Base-by-base conservation (phyloP, 92 coral and sea anemone genomes). In the Bergia sp. region DNA sequence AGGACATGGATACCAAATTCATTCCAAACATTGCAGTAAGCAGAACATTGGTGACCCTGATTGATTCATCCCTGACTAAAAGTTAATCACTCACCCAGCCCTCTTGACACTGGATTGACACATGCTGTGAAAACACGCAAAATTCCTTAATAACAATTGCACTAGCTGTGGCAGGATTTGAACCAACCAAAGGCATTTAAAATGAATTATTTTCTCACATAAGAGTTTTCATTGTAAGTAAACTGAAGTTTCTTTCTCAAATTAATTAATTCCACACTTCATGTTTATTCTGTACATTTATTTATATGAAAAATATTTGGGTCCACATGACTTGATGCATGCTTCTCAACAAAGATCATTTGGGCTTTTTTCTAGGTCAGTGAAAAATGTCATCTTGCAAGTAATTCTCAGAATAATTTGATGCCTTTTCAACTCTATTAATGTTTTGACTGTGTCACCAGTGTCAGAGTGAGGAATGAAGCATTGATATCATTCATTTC, bases 281-380 rank as follows among this genome's bases (percentile, higher is more conserved):
- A 80, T 1, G 7, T 37, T 7, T 1, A 15, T 4, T 7, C 58
- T 53, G 13, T 53, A 29, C 29, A 29, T 29, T 29, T 29, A 29
- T 29, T 29, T 29, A 29, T 29, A 29, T 29, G 29, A 3, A 53
- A 53, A 53, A 53, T 53, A 53, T 53, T 53, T 72, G 39, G n/a
- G 45, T 36, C 64, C 72, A 55, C 87, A 84, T 84, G 79, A 72
- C 18, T 64, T 40, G 15, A 36, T n/a, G 87, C 87, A 84, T 42
- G 79, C 45, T 71, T 84, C 86, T 45, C 36, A 13, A 73, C 29
- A 76, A 82, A 72, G 87, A 66, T 39, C 77, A 84, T 72, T 80
- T 43, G 69, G 23, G 21, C n/a, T 1, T 40, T 75, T 40, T 13
- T 75, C 66, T 84, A 47, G 77, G 87, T 84, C 77, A 73, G 36